These are phyloP conservation scores for Myanophis thanlyinensis DNA, from an alignment of 2,113 vertebrate genomes.

Conservation along the genomic window DNA sequence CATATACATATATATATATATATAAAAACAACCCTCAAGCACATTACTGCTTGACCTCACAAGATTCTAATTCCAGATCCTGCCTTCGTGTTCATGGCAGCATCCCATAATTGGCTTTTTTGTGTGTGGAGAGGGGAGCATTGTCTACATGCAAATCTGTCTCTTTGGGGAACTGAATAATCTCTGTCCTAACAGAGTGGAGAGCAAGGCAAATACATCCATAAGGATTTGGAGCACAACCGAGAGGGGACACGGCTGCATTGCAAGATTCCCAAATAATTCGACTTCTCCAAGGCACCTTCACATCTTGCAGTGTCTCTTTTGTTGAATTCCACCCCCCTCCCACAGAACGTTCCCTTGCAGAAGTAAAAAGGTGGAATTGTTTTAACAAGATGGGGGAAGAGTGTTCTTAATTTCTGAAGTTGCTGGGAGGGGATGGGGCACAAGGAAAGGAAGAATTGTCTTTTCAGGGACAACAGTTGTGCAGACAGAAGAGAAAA, in stretches of 20 bases:
- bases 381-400: not conserved
- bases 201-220: not conserved
- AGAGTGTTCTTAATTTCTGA: not conserved
- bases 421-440: not conserved
- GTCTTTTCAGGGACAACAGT: constrained; percentile 8
- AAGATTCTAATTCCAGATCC: not conserved
- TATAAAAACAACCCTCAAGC: not conserved
- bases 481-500: not conserved
- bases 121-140: rapidly evolving
- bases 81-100: not conserved
- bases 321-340: not conserved
- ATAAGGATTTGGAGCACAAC: not conserved
- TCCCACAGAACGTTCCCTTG: no score
- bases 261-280: constrained; percentile 22
- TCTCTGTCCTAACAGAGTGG: not conserved
- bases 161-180: not conserved
- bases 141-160: not conserved
- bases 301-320: not conserved
- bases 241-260: not conserved
- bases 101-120: not conserved
- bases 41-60: not conserved
- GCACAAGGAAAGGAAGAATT: not conserved
- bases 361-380: not conserved
- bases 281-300: constrained; percentile 31
- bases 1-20: no score